A percentile compares a stretch with the other conserved stretches of the same genome.
Evolutionary conservation across 2,113 vertebrate species (phyloP).

Genomic region (Cercocebus atys): DNA sequence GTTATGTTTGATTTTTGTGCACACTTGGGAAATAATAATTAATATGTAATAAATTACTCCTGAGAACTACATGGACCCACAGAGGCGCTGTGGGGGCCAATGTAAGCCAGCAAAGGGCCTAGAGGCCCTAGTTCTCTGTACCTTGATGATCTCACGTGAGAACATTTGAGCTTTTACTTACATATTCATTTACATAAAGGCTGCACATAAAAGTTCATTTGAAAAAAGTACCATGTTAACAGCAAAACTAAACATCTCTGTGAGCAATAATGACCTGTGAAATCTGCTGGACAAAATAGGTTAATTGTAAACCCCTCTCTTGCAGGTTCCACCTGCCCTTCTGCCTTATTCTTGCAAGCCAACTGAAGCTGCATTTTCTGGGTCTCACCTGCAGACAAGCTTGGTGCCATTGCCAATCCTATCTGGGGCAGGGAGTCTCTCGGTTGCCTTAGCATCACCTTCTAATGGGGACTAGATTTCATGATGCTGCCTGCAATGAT

Average conservation of each 20-base stretch:
- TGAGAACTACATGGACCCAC: not conserved
- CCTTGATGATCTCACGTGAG: not conserved
- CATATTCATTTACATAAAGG: not conserved
- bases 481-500: not conserved
- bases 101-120: not conserved
- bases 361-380: not conserved
- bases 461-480: not conserved
- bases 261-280: not conserved
- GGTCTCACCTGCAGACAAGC: not conserved
- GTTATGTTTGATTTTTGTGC: not conserved
- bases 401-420: not conserved
- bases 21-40: not conserved
- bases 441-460: not conserved
- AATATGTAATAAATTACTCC: not conserved
- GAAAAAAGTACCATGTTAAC: not conserved
- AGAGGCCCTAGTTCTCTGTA: not conserved
- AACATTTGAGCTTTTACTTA: slow-evolving; percentile 1
- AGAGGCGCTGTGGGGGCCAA: not conserved
- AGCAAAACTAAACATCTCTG: not conserved
- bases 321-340: not conserved
- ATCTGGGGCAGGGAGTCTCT: not conserved
- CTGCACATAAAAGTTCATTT: not conserved
- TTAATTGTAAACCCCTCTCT: not conserved
- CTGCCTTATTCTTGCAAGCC: not conserved
- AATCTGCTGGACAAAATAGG: not conserved